These are phyloP conservation scores for Temnothorax nylanderi DNA, from an alignment of 1,140 invertebrate genomes.

Conservation along the genomic window DNA sequence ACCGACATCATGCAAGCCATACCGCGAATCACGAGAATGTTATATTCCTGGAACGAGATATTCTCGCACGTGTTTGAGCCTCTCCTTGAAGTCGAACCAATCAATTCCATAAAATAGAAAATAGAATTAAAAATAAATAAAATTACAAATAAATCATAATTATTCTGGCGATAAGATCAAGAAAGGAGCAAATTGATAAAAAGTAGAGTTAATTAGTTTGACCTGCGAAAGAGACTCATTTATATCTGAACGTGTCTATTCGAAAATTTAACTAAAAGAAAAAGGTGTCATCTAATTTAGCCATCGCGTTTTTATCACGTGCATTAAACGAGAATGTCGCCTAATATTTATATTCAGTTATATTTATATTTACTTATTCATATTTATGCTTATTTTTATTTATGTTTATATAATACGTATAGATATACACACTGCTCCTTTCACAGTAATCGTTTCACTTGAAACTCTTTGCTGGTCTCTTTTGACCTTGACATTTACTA, in stretches of 20 bases:
- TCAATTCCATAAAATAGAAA: neutral
- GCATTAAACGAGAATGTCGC: neutral
- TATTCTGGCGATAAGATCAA: neutral
- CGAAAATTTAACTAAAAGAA: neutral
- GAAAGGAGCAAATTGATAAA: neutral
- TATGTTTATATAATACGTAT: neutral
- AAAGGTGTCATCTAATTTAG: neutral
- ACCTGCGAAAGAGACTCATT: neutral
- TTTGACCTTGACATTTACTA: neutral
- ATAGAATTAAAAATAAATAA: neutral
- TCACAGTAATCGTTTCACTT: neutral
- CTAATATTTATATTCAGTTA: neutral
- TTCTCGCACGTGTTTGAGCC: neutral
- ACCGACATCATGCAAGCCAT: neutral
- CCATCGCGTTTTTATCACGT: neutral
- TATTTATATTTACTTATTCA: neutral
- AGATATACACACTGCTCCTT: neutral
- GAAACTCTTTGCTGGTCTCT: neutral
- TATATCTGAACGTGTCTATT: neutral
- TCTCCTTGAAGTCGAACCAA: neutral
- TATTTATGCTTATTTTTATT: neutral
- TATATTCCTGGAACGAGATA: neutral
- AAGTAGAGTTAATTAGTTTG: neutral
- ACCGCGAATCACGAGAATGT: conserved; percentile 3
- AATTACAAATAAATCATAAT: neutral